Percentiles rank a stretch among this genome's conserved stretches.
Conservation (phyloP, 2,113 vertebrate species). For the Sciurus niger region DNA sequence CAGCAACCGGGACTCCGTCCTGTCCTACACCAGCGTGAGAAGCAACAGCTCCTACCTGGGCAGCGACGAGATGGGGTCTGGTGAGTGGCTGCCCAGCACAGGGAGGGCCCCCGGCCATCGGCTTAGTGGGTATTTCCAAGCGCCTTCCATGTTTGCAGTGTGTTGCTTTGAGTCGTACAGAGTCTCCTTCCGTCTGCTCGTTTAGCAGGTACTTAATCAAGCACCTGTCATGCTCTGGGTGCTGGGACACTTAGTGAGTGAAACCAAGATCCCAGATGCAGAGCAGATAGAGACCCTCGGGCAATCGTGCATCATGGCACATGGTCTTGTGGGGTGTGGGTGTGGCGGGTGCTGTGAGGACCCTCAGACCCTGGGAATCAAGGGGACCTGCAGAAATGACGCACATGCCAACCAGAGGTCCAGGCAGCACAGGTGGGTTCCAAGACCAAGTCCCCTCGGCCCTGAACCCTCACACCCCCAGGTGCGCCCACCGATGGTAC, state of each 20-base stretch:
- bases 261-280: neutral
- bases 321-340: too few species aligned
- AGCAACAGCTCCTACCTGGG: constrained; percentile 99
- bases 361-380: neutral
- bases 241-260: neutral
- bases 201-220: neutral
- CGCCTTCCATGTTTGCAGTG: accelerated
- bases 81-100: constrained; percentile 86
- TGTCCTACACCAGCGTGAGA: constrained; percentile 98
- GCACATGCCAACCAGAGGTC: accelerated
- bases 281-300: neutral
- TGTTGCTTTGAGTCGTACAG: accelerated
- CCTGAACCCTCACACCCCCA: neutral
- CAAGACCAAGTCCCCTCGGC: neutral
- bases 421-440: accelerated
- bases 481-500: neutral
- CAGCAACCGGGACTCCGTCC: constrained; percentile 98
- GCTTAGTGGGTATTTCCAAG: too few species aligned
- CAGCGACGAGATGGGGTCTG: constrained; percentile 99
- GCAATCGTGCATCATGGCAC: accelerated
- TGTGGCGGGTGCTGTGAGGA: accelerated
- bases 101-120: too few species aligned
- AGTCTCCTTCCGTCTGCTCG: neutral
- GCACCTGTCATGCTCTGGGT: accelerated
- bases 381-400: neutral